phyloP scores from a whole-genome alignment of 2,797 vertebrate species.

The Rhadinocentrus ornatus region DNA sequence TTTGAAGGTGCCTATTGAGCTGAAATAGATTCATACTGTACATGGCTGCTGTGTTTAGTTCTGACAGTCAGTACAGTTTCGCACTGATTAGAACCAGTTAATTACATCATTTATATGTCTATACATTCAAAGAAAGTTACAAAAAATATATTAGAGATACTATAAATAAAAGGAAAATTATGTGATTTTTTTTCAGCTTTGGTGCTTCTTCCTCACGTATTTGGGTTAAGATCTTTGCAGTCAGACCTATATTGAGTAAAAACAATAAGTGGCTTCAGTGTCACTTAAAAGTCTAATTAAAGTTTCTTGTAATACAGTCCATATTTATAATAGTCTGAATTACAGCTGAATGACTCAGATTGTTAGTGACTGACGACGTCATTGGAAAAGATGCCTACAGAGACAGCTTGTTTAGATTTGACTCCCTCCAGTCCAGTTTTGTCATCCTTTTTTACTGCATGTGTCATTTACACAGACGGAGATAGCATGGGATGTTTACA shows the following conservation, averaged over 20 bases:
- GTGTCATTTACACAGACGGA: neutral
- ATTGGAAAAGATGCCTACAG: neutral
- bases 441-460: neutral
- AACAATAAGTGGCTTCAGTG: neutral
- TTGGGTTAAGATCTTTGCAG: slow-evolving; percentile 6
- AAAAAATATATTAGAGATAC: neutral
- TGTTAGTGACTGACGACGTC: neutral
- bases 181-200: neutral
- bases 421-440: too few relatives aligned
- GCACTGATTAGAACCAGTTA: neutral
- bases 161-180: neutral
- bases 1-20: slow-evolving; percentile 61
- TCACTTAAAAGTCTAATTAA: neutral
- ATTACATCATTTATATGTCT: neutral
- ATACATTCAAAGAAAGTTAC: neutral
- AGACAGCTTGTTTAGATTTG: too few relatives aligned
- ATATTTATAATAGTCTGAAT: neutral
- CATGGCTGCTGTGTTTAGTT: slow-evolving; percentile 16
- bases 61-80: neutral
- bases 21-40: slow-evolving; percentile 36
- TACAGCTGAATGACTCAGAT: neutral
- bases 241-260: neutral
- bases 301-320: neutral
- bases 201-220: slow-evolving; percentile 1
- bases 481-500: neutral